Evolutionary conservation across 2,888 invertebrate species (phyloP).

Genomic region (Clistopyga incitator): DNA sequence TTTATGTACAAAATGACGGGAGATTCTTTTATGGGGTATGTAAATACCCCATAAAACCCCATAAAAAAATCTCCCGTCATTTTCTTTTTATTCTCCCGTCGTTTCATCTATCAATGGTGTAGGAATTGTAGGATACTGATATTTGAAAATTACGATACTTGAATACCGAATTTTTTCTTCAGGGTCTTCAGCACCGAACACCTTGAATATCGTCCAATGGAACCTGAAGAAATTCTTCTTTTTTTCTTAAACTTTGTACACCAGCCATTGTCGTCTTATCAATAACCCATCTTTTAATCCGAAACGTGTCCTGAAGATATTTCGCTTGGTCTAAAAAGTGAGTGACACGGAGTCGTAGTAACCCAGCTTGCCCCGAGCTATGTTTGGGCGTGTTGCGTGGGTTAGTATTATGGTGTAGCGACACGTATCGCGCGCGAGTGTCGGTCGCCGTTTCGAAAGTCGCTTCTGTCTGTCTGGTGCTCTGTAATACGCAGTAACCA

Average conservation of each 20-base stretch:
- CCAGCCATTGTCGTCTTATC: not conserved
- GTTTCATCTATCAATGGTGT: too few species aligned
- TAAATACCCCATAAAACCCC: too few species aligned
- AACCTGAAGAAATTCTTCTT: too few species aligned
- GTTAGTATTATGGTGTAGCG: conserved; percentile 26
- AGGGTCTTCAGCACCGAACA: too few species aligned
- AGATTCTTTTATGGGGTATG: too few species aligned
- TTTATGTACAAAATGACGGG: too few species aligned
- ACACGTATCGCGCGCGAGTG: not conserved
- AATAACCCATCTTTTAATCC: not conserved
- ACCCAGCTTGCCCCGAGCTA: conserved; percentile 7
- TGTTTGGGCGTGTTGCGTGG: conserved; percentile 43
- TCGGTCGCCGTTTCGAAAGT: conserved; percentile 30
- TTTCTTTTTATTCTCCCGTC: too few species aligned
- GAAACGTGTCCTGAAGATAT: not conserved
- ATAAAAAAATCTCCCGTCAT: too few species aligned
- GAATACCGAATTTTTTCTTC: too few species aligned
- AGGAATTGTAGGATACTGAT: too few species aligned
- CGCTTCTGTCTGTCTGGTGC: not conserved
- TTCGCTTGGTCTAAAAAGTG: not conserved
- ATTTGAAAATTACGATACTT: too few species aligned
- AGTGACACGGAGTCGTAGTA: not conserved
- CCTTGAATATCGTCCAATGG: too few species aligned
- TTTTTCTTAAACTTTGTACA: not conserved
- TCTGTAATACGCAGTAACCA: conserved; percentile 12